Base-by-base conservation (phyloP, 2,113 vertebrate species). In the Pelmatolapia mariae region DNA sequence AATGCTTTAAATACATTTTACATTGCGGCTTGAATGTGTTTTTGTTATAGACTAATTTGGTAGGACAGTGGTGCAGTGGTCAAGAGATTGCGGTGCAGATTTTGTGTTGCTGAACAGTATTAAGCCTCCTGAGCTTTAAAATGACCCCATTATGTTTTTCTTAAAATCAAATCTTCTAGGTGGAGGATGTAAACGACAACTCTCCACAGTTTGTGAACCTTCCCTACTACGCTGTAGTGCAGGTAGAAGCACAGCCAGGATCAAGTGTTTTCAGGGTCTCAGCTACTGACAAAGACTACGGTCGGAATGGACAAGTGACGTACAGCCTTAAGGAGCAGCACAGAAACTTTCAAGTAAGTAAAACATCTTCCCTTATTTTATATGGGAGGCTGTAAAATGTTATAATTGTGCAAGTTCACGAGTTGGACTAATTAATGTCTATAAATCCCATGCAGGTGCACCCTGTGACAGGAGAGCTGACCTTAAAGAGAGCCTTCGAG, bases 111-210 rank as follows among this genome's bases (percentile, higher is more conserved):
- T 78, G 26, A 78, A 45, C 16, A 50, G 4, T 2, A 19, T 76
- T 50, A 76, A 78, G 16, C 71, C 24, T 22, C 47, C 5, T 84
- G 43, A 5, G n/a, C 5, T 84, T 81, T 38, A 31, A 31, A 61
- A 76, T 59, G 29, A 50, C 19, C 10, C 24, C 4, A 9, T 43
- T 85, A 4, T 29, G 40, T 66, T 26, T 82, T 26, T 24, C 9
- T 31, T 24, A 59, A 33, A 26, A 40, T 19, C 33, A 8, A 38
- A 24, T 16, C 47, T 36, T 87, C 2, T 10, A 97, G 94, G 96
- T 99, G 19, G 97, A 99, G 92, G 99, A 99, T 80, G 96, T 97
- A 61, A 99, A 99, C 11, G 99, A 99, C 94, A 99, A 99, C 2
- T 90, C 97, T 50, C 99, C 99, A 0, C 96, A 97, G 86, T 99